phyloP scores from a whole-genome alignment of 1,140 invertebrate genomes.

The Zaprionus ornatus region DNA sequence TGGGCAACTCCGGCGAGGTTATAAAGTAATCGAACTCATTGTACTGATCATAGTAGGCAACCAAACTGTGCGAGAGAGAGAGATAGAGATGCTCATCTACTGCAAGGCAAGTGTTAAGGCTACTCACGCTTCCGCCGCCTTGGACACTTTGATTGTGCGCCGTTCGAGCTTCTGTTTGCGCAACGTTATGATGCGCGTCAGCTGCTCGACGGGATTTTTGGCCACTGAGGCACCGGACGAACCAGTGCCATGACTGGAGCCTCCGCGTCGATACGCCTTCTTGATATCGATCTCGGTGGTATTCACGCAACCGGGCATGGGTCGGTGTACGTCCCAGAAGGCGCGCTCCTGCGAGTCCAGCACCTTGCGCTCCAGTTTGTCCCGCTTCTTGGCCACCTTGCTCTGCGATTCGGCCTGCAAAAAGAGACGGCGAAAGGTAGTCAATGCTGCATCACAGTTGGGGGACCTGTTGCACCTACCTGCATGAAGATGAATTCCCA shows the following conservation, averaged over 20 bases:
- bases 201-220: conserved; percentile 83
- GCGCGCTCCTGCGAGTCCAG: conserved; percentile 99
- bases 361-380: conserved; percentile 98
- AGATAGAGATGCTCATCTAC: background rate
- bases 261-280: conserved; percentile 92
- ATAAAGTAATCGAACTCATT: conserved; percentile 97
- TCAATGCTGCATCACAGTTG: background rate
- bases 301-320: conserved; percentile 99
- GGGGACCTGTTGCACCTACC: conserved; percentile 21
- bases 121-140: conserved; percentile 97
- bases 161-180: conserved; percentile 82
- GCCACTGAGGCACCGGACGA: conserved; percentile 78
- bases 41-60: conserved; percentile 98
- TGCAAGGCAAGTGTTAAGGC: background rate
- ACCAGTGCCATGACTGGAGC: conserved; percentile 80
- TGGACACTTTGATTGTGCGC: conserved; percentile 97
- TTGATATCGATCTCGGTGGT: conserved; percentile 99
- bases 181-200: conserved; percentile 79
- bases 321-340: conserved; percentile 99
- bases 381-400: conserved; percentile 99
- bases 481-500: conserved; percentile 99
- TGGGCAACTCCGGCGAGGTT: conserved; percentile 94
- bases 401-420: conserved; percentile 86
- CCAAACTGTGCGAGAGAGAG: conserved; percentile 86
- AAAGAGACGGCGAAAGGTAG: background rate